Base-by-base conservation (phyloP, 2,113 vertebrate genomes). In the Apodemus speciosus region DNA sequence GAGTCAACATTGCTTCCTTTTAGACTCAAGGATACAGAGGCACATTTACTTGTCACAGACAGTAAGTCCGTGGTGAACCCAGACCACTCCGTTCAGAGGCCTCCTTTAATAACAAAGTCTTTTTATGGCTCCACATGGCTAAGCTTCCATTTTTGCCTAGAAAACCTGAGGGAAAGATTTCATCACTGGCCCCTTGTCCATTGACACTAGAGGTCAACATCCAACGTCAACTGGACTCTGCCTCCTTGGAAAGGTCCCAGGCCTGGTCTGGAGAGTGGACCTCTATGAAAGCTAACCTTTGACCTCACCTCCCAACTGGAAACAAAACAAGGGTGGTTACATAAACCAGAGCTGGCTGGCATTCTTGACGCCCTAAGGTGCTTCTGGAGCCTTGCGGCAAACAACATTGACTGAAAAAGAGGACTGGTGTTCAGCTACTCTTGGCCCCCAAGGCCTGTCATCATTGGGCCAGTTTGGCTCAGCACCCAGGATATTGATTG, bases 161-260 rank as follows among this genome's bases (percentile, higher is more conserved):
- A 92, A 95, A 46, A 83, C 75, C 53, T 16, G 0, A 40, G 46
- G 0, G n/a, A 85, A 68, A 40, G 49, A 92, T 95, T 97, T 95
- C 81, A 46, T 73, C 88, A 91, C 76, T 6, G 16, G 18, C 73
- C 87, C 32, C 51, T 68, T 81, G 69, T 91, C 60, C 93, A 66
- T 86, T 95, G 94, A 94, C 85, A 68, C 49, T 35, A 72, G 66
- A 30, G 40, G 25, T 53, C 81, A 88, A 85, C 30, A 64, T 81
- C 96, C 94, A 96, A 94, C 73, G 9, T 96, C 97, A 97, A 11
- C 94, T 88, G 96, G 93, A 97, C 95, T 96, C 95, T 97, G 96
- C 30, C 96, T 85, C 85, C 81, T 94, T 93, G 96, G 95, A 91
- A 32, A 62, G 85, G 64, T 4, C 80, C 89, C 94, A 94, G 64